phyloP scores from a whole-genome alignment of 2,797 vertebrate species.

The Eulemur coronatus region DNA sequence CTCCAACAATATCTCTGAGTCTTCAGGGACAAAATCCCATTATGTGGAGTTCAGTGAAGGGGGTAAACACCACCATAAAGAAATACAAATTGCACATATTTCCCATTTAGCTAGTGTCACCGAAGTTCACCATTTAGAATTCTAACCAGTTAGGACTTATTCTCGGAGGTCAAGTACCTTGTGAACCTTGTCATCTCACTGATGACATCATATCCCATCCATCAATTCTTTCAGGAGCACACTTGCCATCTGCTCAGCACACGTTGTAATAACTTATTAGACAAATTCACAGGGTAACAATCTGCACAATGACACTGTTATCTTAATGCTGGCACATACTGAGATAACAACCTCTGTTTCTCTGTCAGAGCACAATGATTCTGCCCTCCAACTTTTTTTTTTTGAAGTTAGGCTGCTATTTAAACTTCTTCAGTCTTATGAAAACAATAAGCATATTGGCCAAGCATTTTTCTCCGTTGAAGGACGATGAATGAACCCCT shows the following conservation, averaged over 20 bases:
- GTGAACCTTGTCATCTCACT: slow-evolving; percentile 93
- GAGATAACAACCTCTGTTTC: slow-evolving; percentile 79
- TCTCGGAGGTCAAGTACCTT: slow-evolving; percentile 91
- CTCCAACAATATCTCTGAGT: slow-evolving; percentile 87
- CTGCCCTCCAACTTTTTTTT: slow-evolving; percentile 30
- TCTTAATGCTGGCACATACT: slow-evolving; percentile 87
- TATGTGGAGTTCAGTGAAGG: slow-evolving; percentile 89
- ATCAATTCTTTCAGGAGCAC: slow-evolving; percentile 92
- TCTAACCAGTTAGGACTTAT: slow-evolving; percentile 91
- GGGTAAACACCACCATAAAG: slow-evolving; percentile 92
- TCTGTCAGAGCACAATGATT: slow-evolving; percentile 76
- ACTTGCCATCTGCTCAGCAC: slow-evolving; percentile 95
- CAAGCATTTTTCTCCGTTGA: neutral
- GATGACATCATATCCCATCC: slow-evolving; percentile 99
- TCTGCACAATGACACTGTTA: slow-evolving; percentile 88
- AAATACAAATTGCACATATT: slow-evolving; percentile 94
- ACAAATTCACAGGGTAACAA: slow-evolving; percentile 87
- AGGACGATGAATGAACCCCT: neutral
- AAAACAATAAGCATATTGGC: slow-evolving; percentile 40
- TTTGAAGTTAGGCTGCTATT: slow-evolving; percentile 67
- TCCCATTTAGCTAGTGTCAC: slow-evolving; percentile 94
- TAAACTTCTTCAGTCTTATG: slow-evolving; percentile 60
- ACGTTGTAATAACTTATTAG: slow-evolving; percentile 88
- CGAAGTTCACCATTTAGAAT: slow-evolving; percentile 92
- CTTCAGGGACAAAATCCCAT: slow-evolving; percentile 90